Percentiles rank a stretch among this genome's conserved stretches.
Conservation (phyloP, 2,797 vertebrate genomes). For the Malurus leucopterus region DNA sequence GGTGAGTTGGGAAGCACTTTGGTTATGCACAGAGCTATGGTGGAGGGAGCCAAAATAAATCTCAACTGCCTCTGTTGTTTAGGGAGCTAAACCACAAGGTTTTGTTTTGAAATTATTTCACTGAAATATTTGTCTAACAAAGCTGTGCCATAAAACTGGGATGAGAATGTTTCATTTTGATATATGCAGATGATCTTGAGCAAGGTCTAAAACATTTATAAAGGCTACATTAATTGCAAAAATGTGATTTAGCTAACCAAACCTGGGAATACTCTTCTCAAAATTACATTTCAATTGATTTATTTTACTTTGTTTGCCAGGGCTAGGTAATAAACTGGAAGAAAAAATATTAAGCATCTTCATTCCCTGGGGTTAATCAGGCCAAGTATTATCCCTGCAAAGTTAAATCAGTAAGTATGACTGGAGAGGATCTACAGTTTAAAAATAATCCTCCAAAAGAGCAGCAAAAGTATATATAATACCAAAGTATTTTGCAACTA, state of each 20-base stretch:
- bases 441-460: neutral
- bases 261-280: neutral
- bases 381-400: neutral
- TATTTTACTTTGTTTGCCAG: neutral
- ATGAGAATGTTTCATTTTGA: neutral
- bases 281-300: constrained; percentile 26
- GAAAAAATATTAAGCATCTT: neutral
- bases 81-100: neutral
- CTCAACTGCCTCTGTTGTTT: neutral
- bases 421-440: neutral
- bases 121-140: neutral
- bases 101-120: neutral
- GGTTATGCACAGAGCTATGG: accelerated
- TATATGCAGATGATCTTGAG: neutral
- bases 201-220: neutral
- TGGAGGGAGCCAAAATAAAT: neutral
- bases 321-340: neutral
- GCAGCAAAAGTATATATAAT: neutral
- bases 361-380: neutral
- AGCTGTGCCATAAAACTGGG: neutral
- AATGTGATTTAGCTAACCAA: neutral
- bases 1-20: neutral
- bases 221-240: neutral
- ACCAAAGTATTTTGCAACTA: neutral
- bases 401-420: neutral